phyloP scores from a whole-genome alignment of 2,113 vertebrate genomes.

The Chiloscyllium plagiosum region DNA sequence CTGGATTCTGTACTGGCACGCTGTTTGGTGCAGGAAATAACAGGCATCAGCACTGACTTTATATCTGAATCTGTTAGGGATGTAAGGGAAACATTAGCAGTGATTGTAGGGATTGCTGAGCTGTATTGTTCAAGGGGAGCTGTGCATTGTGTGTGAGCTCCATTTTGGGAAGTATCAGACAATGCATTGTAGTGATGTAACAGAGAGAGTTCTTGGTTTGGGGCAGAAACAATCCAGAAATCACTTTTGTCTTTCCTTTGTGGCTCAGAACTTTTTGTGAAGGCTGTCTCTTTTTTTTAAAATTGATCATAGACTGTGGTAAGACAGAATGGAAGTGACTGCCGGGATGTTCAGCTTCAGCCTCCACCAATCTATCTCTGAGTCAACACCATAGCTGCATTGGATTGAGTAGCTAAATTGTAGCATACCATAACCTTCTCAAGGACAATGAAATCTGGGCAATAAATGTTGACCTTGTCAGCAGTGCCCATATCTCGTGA shows the following conservation, averaged over 20 bases:
- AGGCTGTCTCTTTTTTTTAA: background rate
- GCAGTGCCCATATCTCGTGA: too few species aligned
- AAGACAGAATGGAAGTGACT: background rate
- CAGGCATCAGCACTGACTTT: background rate
- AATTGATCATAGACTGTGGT: background rate
- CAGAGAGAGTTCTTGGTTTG: background rate
- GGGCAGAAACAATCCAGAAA: background rate
- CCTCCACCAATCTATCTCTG: background rate
- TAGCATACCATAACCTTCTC: too few species aligned
- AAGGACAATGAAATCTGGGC: too few species aligned
- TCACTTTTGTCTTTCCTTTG: too few species aligned
- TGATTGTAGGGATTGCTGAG: background rate
- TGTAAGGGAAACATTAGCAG: background rate
- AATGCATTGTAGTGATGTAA: background rate
- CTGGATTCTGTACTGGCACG: background rate
- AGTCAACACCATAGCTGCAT: background rate
- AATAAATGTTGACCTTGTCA: too few species aligned
- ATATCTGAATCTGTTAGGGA: background rate
- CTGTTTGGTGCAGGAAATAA: background rate
- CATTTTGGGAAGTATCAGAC: background rate
- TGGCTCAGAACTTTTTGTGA: background rate
- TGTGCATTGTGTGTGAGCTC: background rate
- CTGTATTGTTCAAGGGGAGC: background rate
- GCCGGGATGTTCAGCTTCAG: background rate
- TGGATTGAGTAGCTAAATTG: too few species aligned